Evolutionary conservation across 35 echinoderm and acorn worm genomes (phyloP).

Genomic region (Holothuria glaberrima): DNA sequence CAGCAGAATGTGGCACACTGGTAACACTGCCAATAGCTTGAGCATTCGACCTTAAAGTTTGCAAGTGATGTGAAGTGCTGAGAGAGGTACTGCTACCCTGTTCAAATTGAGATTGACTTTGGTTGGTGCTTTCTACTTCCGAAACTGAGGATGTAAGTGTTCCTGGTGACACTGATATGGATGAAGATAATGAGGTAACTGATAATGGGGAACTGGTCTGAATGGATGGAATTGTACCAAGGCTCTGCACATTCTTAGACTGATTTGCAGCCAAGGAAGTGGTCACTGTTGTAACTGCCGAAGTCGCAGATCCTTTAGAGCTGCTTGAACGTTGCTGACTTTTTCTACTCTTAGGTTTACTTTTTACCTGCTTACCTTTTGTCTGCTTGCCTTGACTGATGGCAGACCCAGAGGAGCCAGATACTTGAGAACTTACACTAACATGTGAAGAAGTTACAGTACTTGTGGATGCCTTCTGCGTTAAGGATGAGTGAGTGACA

Average conservation of each 20-base stretch:
- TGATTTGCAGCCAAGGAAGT: not conserved
- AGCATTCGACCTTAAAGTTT: too few relatives aligned
- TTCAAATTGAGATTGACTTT: not conserved
- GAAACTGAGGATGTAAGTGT: not conserved
- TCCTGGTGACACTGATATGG: not conserved
- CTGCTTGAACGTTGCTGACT: constrained; percentile 21
- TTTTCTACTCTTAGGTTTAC: constrained; percentile 29
- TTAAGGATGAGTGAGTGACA: too few relatives aligned
- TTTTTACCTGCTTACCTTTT: not conserved
- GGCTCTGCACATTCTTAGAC: constrained; percentile 36
- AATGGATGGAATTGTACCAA: constrained; percentile 55
- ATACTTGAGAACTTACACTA: not conserved
- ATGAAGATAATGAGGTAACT: not conserved
- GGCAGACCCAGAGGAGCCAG: not conserved
- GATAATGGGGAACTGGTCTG: constrained; percentile 33
- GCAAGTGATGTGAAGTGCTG: too few relatives aligned
- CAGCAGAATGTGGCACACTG: not conserved
- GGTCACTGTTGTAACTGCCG: constrained; percentile 23
- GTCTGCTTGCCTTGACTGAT: not conserved
- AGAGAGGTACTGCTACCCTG: not conserved
- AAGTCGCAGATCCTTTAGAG: not conserved
- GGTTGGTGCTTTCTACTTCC: not conserved
- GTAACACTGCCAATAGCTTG: not conserved
- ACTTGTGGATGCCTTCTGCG: constrained; percentile 1
- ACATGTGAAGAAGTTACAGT: not conserved